phyloP scores from a whole-genome alignment of 2,888 invertebrate genomes.

The Saturnia pavonia region DNA sequence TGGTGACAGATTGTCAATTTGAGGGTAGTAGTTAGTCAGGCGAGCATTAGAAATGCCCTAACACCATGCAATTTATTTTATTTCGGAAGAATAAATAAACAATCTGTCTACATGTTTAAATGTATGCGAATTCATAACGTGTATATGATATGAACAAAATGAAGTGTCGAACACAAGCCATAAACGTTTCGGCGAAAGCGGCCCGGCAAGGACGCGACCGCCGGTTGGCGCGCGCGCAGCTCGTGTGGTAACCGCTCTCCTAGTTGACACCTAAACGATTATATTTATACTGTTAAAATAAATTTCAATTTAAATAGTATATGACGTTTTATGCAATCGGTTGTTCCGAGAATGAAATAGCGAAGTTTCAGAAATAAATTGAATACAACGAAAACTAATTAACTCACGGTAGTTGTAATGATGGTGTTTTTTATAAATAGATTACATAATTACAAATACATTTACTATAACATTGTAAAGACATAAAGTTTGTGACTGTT shows the following conservation, averaged over 20 bases:
- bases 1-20: too few relatives aligned
- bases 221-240: conserved; percentile 1
- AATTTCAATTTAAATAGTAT: not conserved
- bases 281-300: not conserved
- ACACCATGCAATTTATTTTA: not conserved
- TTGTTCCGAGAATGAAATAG: not conserved
- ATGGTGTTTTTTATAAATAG: too few relatives aligned
- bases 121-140: not conserved
- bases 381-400: too few relatives aligned
- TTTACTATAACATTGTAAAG: too few relatives aligned
- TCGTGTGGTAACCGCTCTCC: not conserved
- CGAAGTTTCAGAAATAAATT: too few relatives aligned
- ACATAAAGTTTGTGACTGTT: too few relatives aligned
- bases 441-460: too few relatives aligned
- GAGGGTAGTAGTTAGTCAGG: too few relatives aligned
- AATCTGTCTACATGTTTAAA: not conserved
- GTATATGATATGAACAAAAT: conserved; percentile 1
- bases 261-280: conserved; percentile 1
- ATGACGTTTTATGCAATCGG: not conserved
- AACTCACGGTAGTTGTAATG: too few relatives aligned
- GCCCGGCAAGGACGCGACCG: conserved; percentile 23
- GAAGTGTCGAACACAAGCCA: not conserved
- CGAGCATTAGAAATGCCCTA: too few relatives aligned
- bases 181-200: conserved; percentile 26
- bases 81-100: not conserved